Conservation (phyloP, 2,113 vertebrate genomes). For the Labrus mixtus region DNA sequence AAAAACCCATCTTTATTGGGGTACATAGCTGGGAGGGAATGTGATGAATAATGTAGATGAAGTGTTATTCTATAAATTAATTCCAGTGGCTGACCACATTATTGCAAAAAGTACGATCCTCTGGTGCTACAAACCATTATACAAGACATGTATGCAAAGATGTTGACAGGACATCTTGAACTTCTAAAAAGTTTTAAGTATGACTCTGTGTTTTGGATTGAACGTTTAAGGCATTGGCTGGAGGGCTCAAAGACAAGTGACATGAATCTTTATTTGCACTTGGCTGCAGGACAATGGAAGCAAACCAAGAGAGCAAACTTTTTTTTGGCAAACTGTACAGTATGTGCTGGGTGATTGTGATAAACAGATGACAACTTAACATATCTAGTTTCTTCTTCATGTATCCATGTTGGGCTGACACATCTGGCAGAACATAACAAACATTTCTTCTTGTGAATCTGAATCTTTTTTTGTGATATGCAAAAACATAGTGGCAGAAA, state of each 20-base stretch:
- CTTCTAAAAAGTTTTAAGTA: neutral
- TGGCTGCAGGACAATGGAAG: neutral
- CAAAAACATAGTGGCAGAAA: neutral
- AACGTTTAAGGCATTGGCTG: neutral
- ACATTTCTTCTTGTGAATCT: neutral
- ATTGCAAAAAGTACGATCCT: neutral
- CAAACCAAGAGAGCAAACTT: neutral
- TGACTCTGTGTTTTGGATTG: neutral
- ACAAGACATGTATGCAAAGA: neutral
- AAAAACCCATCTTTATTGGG: neutral
- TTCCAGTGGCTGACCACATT: neutral
- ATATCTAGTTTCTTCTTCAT: neutral
- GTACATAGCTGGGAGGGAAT: neutral
- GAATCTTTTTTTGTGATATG: neutral
- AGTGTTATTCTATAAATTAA: neutral
- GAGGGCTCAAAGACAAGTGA: neutral
- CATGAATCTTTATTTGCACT: neutral
- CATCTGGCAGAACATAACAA: neutral
- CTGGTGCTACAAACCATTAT: neutral
- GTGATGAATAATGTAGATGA: no score
- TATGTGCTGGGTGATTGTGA: neutral
- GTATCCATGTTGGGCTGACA: neutral
- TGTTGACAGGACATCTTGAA: conserved; percentile 2
- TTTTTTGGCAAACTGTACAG: no score
- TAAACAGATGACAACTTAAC: neutral